Percentiles rank a stretch among this genome's conserved stretches.
phyloP scores from a whole-genome alignment of 1,140 invertebrate genomes.

The Drosophila sp. region DNA sequence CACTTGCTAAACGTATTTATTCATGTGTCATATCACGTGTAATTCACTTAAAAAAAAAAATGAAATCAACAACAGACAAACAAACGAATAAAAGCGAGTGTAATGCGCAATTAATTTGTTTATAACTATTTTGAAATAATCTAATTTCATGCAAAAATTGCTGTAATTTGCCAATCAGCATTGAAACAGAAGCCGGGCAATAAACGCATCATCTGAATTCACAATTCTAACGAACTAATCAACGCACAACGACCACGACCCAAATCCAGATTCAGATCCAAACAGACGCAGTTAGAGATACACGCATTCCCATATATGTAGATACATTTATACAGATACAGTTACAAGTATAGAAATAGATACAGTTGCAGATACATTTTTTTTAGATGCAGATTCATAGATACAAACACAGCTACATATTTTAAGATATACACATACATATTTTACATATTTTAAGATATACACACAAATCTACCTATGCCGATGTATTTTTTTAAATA shows the following conservation, averaged over 20 bases:
- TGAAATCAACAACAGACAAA: neutral
- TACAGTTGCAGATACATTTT: neutral
- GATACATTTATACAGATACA: slow-evolving; percentile 6
- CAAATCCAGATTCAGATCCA: slow-evolving; percentile 54
- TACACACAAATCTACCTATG: too few relatives aligned
- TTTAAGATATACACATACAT: neutral
- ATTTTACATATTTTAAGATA: neutral
- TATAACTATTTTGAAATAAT: slow-evolving; percentile 79
- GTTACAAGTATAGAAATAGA: neutral
- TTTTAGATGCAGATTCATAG: neutral
- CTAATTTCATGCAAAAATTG: slow-evolving; percentile 75
- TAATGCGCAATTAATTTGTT: slow-evolving; percentile 76
- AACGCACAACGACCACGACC: slow-evolving; percentile 79
- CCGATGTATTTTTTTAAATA: too few relatives aligned
- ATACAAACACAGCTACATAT: neutral
- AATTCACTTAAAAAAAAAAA: slow-evolving; percentile 4
- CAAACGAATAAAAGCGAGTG: slow-evolving; percentile 3
- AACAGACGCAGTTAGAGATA: neutral
- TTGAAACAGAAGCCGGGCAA: slow-evolving; percentile 70
- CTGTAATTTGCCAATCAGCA: slow-evolving; percentile 80
- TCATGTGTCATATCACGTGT: neutral
- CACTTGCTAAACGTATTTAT: neutral
- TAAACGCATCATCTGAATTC: slow-evolving; percentile 44
- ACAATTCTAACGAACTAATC: slow-evolving; percentile 48
- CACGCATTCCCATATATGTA: neutral